A percentile compares a stretch with the other conserved stretches of the same genome.
These are phyloP conservation scores for Brienomyrus longianalis DNA, from an alignment of 2,113 vertebrate genomes.

Conservation along the genomic window DNA sequence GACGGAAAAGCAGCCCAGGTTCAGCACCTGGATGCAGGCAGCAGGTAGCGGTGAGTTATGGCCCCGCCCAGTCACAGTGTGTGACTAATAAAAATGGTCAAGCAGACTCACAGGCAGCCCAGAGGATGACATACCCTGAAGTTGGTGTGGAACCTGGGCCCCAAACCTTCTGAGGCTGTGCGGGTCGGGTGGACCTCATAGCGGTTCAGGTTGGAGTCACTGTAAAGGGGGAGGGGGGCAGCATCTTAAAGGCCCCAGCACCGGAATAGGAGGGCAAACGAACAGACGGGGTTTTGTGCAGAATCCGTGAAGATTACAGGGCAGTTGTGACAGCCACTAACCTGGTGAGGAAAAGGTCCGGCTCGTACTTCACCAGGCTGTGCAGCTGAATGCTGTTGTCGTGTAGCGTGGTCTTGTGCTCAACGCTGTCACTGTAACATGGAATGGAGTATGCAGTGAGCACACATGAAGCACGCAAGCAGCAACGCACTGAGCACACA, in stretches of 20 bases:
- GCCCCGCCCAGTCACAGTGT: not conserved
- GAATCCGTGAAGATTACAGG: not conserved
- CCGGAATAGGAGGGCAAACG: not conserved
- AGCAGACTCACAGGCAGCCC: not conserved
- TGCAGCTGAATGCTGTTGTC: slow-evolving; percentile 71
- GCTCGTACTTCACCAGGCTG: slow-evolving; percentile 71
- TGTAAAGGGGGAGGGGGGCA: slow-evolving; percentile 38
- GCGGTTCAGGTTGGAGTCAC: slow-evolving; percentile 75
- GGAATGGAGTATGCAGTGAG: not conserved
- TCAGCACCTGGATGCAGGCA: slow-evolving; percentile 69
- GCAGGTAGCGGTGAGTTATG: not conserved
- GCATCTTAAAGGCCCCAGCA: slow-evolving; percentile 5
- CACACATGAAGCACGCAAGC: not conserved
- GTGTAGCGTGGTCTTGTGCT: slow-evolving; percentile 57
- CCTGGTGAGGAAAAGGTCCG: slow-evolving; percentile 81
- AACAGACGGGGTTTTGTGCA: not conserved
- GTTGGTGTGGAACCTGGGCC: slow-evolving; percentile 78
- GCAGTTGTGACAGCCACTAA: slow-evolving; percentile 32
- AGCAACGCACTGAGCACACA: not conserved
- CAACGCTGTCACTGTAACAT: slow-evolving; percentile 70
- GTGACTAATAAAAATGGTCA: not conserved
- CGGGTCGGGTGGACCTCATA: slow-evolving; percentile 80
- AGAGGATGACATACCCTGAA: slow-evolving; percentile 58
- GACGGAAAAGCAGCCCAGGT: slow-evolving; percentile 75
- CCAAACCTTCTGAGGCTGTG: slow-evolving; percentile 60